Evolutionary conservation across 2,888 invertebrate species (phyloP), one percentile per base, ranked within the genome.

Genomic region (Cerastis rubricosa): DNA sequence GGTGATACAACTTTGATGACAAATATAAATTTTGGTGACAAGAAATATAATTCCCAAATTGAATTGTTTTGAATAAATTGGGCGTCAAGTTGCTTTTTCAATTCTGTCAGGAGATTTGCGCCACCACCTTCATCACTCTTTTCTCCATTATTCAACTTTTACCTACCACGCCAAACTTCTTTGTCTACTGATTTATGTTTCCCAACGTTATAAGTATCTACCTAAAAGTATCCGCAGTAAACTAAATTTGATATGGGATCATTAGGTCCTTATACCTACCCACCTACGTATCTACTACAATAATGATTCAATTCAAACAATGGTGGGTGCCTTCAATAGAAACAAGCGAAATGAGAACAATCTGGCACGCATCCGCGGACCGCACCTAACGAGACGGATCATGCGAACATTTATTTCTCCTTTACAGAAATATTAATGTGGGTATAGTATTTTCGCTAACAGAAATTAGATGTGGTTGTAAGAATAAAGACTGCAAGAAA

Each of bases 331-430:
- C 67, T 83, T 67, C 74, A 79, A 84, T 87, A 79, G 75, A 80
- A 81, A 82, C 84, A 87, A 85, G 77, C 73, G 49, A 80, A 83
- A 85, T 82, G 80, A 85, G 80, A 88, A 83, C 85, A 86, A 89
- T 77, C 84, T 74, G 51, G 82, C 88, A 86, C 84, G 86, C 88
- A 88, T 85, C 83, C 74, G 66, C 61, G 61, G 85, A 70, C 71
- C 63, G 65, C 59, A 65, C 68, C 80, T 90, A 90, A 90, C 83
- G 90, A 90, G 78, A 81, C 76, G 67, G 71, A 77, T 71, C 90
- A 90, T 90, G 90, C 90, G 89, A 90, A 77, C 80, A 76, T 72
- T 79, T 78, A 78, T 83, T 66, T 81, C 25, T 76, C 54, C 67
- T 82, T 76, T 84, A 82, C 67, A 83, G 19, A 83, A 82, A 86